Evolutionary conservation across 2,113 vertebrate genomes (phyloP), one percentile per base, ranked within the genome.

Genomic region (Lophochroa leadbeateri): DNA sequence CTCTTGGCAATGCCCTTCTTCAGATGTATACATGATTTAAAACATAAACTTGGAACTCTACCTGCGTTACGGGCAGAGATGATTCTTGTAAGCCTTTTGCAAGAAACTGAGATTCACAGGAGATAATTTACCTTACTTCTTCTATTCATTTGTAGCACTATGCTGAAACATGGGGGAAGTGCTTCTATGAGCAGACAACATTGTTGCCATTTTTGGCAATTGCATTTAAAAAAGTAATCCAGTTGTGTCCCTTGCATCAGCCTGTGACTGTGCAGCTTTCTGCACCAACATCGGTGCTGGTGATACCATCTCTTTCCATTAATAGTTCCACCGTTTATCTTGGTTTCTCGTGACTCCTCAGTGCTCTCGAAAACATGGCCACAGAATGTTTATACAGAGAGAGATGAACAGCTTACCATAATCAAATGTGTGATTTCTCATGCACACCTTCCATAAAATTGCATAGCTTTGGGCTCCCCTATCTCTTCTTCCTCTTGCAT

Each of bases 251-350:
- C 13, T 90, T 82, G 52, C 53, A 37, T 72, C 35, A 85, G 11
- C 13, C 44, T 61, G 37, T 6, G 2, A 43, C 41, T 41, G 2
- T n/a, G 19, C 47, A 67, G 28, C 13, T 78, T 84, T 81, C 29
- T 82, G 28, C 24, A 55, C 13, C 28, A 70, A 6, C 13, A 4
- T 29, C 19, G 23, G 2, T 92, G 31, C 53, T 16, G 8, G 21
- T 0, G 0, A 24, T 67, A 47, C 1, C 4, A 1, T 29, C 39
- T 31, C 21, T 85, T 33, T 57, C 19, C 19, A 6, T 57, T 14
- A 57, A 13, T 50, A 65, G 7, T 37, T 92, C 31, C 46, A 53
- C 37, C 28, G 10, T 47, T 87, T 82, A 11, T 43, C 35, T 58
- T 80, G n/a, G 14, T 77, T 19, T 83, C 37, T 70, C 63, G 29